These are phyloP conservation scores for Platypus cylindrus DNA, from an alignment of 2,888 invertebrate species.

Conservation along the genomic window DNA sequence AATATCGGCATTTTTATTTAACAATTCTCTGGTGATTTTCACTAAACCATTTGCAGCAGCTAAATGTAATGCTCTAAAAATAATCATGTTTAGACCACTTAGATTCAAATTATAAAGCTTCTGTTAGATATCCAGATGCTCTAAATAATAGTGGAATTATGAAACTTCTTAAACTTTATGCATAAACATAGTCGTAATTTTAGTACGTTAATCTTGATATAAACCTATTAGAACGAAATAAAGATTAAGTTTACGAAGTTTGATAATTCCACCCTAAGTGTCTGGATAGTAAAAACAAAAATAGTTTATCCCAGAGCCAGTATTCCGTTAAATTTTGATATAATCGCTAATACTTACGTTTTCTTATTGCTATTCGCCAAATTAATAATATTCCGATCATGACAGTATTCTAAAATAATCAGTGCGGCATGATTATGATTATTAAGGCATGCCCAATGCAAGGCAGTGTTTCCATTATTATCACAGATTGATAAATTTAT, in stretches of 20 bases:
- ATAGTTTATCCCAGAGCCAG: too few relatives aligned
- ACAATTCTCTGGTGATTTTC: slow-evolving; percentile 43
- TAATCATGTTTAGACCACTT: too few relatives aligned
- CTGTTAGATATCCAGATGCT: too few relatives aligned
- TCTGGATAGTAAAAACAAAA: too few relatives aligned
- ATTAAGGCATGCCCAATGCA: slow-evolving; percentile 48
- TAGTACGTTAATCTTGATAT: too few relatives aligned
- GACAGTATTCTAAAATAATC: slow-evolving; percentile 41
- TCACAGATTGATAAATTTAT: slow-evolving; percentile 41
- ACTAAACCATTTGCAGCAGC: slow-evolving; percentile 48
- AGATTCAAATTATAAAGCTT: too few relatives aligned
- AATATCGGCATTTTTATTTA: slow-evolving; percentile 46
- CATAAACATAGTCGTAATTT: too few relatives aligned
- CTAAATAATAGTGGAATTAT: too few relatives aligned
- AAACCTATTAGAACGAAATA: not conserved
- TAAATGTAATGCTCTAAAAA: slow-evolving; percentile 44
- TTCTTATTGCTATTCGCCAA: slow-evolving; percentile 42
- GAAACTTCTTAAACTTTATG: too few relatives aligned
- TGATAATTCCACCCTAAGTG: slow-evolving; percentile 4
- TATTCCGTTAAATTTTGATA: too few relatives aligned
- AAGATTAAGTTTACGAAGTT: too few relatives aligned
- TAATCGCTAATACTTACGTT: slow-evolving; percentile 36
- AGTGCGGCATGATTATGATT: slow-evolving; percentile 44
- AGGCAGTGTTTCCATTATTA: slow-evolving; percentile 43
- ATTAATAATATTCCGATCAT: slow-evolving; percentile 33